These are phyloP conservation scores for Chromobotia macracanthus DNA, from an alignment of 2,797 vertebrate genomes.

Conservation along the genomic window DNA sequence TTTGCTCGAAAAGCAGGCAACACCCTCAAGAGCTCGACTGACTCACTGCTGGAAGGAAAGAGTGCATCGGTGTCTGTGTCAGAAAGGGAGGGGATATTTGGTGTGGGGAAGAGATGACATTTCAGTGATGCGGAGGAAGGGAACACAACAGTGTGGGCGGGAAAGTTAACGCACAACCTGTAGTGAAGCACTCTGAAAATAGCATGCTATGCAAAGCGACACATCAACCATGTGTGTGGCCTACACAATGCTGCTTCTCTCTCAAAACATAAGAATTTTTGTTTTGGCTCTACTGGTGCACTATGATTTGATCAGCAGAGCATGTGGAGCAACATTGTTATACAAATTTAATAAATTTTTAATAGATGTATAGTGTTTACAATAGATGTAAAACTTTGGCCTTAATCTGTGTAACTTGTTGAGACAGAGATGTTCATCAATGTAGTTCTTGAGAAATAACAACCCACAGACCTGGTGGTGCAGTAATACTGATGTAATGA, in stretches of 20 bases:
- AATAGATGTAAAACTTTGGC: too few species aligned
- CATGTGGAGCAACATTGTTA: neutral
- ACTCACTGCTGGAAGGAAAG: conserved; percentile 63
- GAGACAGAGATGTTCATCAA: too few species aligned
- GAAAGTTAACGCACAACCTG: conserved; percentile 45
- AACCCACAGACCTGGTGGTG: too few species aligned
- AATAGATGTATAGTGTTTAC: too few species aligned
- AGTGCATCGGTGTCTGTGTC: conserved; percentile 35
- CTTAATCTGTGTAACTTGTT: too few species aligned
- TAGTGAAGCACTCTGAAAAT: conserved; percentile 74
- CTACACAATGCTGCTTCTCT: neutral
- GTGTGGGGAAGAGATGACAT: conserved; percentile 69
- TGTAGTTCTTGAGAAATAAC: too few species aligned
- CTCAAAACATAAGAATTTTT: neutral
- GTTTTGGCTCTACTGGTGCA: neutral
- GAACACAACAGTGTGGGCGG: conserved; percentile 59
- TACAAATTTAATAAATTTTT: neutral
- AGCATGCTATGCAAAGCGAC: conserved; percentile 62
- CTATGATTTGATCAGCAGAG: neutral
- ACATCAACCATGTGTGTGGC: neutral
- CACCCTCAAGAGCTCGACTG: conserved; percentile 35
- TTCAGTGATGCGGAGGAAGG: conserved; percentile 64
- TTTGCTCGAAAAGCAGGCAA: conserved; percentile 49
- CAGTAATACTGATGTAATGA: too few species aligned
- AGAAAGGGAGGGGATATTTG: conserved; percentile 62